phyloP scores from a whole-genome alignment of 2,888 invertebrate species.

The Anticlea derivata region DNA sequence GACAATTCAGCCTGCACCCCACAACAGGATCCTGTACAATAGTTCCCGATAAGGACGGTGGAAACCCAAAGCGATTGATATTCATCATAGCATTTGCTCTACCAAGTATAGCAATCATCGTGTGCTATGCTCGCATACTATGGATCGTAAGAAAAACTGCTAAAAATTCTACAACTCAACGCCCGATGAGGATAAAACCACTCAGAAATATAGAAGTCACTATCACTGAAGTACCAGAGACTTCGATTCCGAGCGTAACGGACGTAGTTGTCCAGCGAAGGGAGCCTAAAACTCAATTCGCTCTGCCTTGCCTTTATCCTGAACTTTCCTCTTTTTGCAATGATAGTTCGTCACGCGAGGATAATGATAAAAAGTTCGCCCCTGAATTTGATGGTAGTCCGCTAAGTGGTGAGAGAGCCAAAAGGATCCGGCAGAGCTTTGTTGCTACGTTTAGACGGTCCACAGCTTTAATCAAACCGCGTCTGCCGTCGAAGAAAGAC shows the following conservation, averaged over 20 bases:
- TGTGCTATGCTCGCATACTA: slow-evolving; percentile 93
- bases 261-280: slow-evolving; percentile 29
- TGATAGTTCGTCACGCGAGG: slow-evolving; percentile 51
- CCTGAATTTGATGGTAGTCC: slow-evolving; percentile 47
- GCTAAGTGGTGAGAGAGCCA: slow-evolving; percentile 46
- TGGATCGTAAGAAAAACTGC: slow-evolving; percentile 90
- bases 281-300: slow-evolving; percentile 23
- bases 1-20: slow-evolving; percentile 89
- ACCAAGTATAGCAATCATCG: slow-evolving; percentile 92
- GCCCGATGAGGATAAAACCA: slow-evolving; percentile 45
- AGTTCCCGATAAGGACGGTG: slow-evolving; percentile 85
- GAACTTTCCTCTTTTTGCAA: slow-evolving; percentile 55
- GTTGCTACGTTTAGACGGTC: slow-evolving; percentile 62
- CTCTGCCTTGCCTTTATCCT: slow-evolving; percentile 44
- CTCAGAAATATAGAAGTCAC: slow-evolving; percentile 59
- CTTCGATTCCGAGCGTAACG: slow-evolving; percentile 35
- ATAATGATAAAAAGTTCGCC: slow-evolving; percentile 57
- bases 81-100: slow-evolving; percentile 92
- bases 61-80: slow-evolving; percentile 90
- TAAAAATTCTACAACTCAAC: slow-evolving; percentile 82
- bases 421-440: slow-evolving; percentile 53
- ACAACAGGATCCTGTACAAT: slow-evolving; percentile 92
- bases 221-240: slow-evolving; percentile 47
- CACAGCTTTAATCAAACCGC: slow-evolving; percentile 72
- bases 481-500: slow-evolving; percentile 89